Evolutionary conservation across 2,797 vertebrate species (phyloP).

Genomic region (Onychomys arenicola): DNA sequence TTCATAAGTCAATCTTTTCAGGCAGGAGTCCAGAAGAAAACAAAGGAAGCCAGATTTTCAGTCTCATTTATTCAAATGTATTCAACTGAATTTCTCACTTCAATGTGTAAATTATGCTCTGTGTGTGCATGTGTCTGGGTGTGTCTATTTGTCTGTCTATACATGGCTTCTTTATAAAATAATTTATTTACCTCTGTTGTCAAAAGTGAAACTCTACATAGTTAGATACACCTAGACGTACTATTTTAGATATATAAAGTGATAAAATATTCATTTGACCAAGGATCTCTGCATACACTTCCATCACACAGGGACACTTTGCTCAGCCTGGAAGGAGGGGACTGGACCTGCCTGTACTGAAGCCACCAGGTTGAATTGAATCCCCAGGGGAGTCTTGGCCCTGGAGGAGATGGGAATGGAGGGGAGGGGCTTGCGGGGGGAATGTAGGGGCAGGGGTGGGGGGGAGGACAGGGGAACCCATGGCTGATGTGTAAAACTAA

Average conservation of each 20-base stretch:
- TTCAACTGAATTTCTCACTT: neutral
- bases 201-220: neutral
- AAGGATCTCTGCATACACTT: too few species aligned
- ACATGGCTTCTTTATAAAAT: neutral
- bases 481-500: too few species aligned
- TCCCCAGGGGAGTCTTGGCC: too few species aligned
- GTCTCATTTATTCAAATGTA: neutral
- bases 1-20: neutral
- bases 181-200: neutral
- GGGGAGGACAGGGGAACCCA: too few species aligned
- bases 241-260: conserved; percentile 5
- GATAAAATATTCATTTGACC: neutral
- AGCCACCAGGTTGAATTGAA: too few species aligned
- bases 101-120: neutral
- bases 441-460: too few species aligned
- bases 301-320: too few species aligned
- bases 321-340: too few species aligned
- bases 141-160: neutral
- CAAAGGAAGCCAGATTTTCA: neutral
- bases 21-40: neutral
- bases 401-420: too few species aligned
- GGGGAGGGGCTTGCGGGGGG: too few species aligned
- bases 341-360: too few species aligned
- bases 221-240: neutral
- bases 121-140: neutral